Evolutionary conservation across 1,140 invertebrate genomes (phyloP), one percentile per base, ranked within the genome.

Genomic region (Cecropterus lyciades): DNA sequence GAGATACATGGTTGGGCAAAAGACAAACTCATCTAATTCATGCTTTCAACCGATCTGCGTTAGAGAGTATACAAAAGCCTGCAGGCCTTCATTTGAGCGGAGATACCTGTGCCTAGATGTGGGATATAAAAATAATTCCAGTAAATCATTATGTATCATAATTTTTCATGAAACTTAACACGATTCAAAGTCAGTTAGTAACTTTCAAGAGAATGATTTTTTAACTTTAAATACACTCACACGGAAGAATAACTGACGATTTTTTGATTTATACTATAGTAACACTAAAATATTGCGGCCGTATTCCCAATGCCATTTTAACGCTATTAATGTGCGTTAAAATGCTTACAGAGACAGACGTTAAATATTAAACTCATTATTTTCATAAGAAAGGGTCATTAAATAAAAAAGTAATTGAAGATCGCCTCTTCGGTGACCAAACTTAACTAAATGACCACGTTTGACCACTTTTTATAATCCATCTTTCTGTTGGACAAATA

Each of bases 391-490:
- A 49, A 60, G 45, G 45, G 45, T 60, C 43, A 60, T 60, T 60
- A 49, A 49, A 49, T 60, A 48, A 60, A 49, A 59, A 59, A 46
- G 13, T 57, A 60, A 48, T 60, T 60, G 27, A 60, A 60, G 40
- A 60, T 48, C 45, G 45, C 57, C 27, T 59, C 57, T 16, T 48
- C 27, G 46, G 14, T 48, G 57, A 48, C 57, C 57, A 60, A 60
- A 60, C 33, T 60, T 11, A 37, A 49, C 27, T 60, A 24, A 49
- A 60, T 59, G 56, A 37, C 56, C 43, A 33, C 43, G 33, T 43
- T 60, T 60, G 30, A 17, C 57, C 27, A 60, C 57, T 60, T 60
- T 60, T 60, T 60, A 37, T 60, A 60, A 52, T 15, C 49, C 24
- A 33, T 30, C 49, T 52, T 52, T 8, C 9, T 15, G 13, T 20